phyloP scores from a whole-genome alignment of 2,113 vertebrate genomes.

The Nestor notabilis region DNA sequence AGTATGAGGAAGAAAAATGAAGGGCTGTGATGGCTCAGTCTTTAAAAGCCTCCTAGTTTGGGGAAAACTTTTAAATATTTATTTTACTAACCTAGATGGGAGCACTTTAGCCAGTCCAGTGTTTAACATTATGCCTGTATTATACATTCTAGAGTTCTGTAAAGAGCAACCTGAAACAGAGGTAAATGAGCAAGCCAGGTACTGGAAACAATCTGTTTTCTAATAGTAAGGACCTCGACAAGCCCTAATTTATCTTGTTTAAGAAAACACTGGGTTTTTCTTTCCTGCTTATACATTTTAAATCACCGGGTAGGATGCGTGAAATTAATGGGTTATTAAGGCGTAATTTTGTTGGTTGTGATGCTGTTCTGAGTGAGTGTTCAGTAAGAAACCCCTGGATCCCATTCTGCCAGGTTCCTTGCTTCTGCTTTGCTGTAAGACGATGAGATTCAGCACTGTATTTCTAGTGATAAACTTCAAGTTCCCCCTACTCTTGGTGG shows the following conservation, averaged over 20 bases:
- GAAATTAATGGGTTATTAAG: neutral
- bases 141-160: neutral
- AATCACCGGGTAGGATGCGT: neutral
- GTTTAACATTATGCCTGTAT: neutral
- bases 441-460: neutral
- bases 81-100: neutral
- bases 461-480: neutral
- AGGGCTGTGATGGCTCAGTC: neutral
- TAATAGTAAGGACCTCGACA: neutral
- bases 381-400: neutral
- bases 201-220: neutral
- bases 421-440: neutral
- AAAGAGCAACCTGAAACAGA: neutral
- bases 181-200: neutral
- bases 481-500: neutral
- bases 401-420: neutral
- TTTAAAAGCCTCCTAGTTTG: neutral
- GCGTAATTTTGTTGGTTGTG: neutral
- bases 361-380: neutral
- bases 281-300: neutral
- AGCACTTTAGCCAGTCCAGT: neutral
- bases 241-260: neutral
- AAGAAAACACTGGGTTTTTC: neutral
- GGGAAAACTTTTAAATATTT: neutral
- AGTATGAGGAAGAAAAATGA: neutral